Evolutionary conservation across 2,888 invertebrate genomes (phyloP).

Genomic region (Sphaeridia pumilis): DNA sequence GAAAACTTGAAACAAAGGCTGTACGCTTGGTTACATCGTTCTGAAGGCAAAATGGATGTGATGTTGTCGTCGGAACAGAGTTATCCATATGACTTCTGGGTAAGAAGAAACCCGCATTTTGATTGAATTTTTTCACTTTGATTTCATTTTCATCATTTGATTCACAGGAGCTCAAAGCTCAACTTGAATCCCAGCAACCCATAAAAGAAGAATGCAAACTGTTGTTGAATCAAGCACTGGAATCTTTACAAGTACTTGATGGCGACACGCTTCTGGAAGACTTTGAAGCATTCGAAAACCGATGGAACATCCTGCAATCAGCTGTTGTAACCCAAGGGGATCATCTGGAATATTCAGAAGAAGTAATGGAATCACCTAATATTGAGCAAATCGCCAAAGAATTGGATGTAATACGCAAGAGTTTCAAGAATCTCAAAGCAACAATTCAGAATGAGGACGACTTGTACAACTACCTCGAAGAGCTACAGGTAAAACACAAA

Average conservation of each 20-base stretch:
- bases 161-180: conserved; percentile 63
- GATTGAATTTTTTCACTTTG: neutral
- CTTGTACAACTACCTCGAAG: conserved; percentile 64
- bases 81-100: conserved; percentile 72
- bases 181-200: conserved; percentile 69
- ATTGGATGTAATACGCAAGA: conserved; percentile 56
- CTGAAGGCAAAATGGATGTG: conserved; percentile 56
- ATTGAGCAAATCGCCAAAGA: conserved; percentile 63
- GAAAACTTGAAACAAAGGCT: conserved; percentile 60
- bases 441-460: conserved; percentile 74
- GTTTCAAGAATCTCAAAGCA: conserved; percentile 59
- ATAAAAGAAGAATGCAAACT: conserved; percentile 59
- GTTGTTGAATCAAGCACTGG: conserved; percentile 63
- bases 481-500: conserved; percentile 51
- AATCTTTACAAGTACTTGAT: conserved; percentile 68
- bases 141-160: neutral
- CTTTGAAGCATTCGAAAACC: conserved; percentile 62
- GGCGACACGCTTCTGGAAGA: conserved; percentile 69
- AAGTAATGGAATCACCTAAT: conserved; percentile 49
- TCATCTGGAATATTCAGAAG: conserved; percentile 21
- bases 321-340: conserved; percentile 26
- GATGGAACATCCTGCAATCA: conserved; percentile 47
- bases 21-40: conserved; percentile 62
- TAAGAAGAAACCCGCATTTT: conserved; percentile 40
- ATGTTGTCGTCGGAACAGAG: conserved; percentile 54